Base-by-base conservation (phyloP, 2,797 vertebrate genomes). In the Geotrypetes seraphini region DNA sequence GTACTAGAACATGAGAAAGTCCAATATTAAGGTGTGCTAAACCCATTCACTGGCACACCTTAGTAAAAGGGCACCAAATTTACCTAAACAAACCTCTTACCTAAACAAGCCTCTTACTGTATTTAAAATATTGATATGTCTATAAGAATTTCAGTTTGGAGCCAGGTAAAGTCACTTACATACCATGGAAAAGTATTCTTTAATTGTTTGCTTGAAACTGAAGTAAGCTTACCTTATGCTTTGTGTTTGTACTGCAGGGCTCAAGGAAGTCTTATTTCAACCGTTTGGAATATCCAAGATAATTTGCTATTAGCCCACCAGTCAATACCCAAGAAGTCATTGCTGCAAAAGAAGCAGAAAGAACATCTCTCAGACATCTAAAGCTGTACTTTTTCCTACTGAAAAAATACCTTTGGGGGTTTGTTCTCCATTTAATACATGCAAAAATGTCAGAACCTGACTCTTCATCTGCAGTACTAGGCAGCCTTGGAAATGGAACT, bases 401-500 rank as follows among this genome's bases (percentile, higher is more conserved):
- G 24, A 27, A 35, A 36, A 15, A 13, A 47, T 42, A 47, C 22
- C 36, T 26, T 37, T 5, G n/a, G 35, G 8, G 9, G 16, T 60
- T 57, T 45, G 38, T n/a, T n/a, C n/a, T n/a, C n/a, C n/a, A n/a
- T n/a, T n/a, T 53, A 50, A 24, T 12, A 53, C 33, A 31, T 2
- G 3, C 3, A 12, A 36, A 53, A 45, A 96, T 92, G 88, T 87
- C 91, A 11, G 85, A 83, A 38, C 77, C 60, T 8, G 78, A 83
- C n/a, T 26, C 54, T 63, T 66, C 72, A 12, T 31, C 58, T 59
- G 74, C 65, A 66, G 66, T 83, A 73, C 47, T 66, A 49, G 66
- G 65, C 39, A 66, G 44, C 16, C 62, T 65, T 59, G 86, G 86
- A 58, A 91, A 91, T 5, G 87, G 86, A 31, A 91, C 86, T 39